A percentile compares a stretch with the other conserved stretches of the same genome.
Evolutionary conservation across 2,888 invertebrate species (phyloP).

Genomic region (Heliconius erato): DNA sequence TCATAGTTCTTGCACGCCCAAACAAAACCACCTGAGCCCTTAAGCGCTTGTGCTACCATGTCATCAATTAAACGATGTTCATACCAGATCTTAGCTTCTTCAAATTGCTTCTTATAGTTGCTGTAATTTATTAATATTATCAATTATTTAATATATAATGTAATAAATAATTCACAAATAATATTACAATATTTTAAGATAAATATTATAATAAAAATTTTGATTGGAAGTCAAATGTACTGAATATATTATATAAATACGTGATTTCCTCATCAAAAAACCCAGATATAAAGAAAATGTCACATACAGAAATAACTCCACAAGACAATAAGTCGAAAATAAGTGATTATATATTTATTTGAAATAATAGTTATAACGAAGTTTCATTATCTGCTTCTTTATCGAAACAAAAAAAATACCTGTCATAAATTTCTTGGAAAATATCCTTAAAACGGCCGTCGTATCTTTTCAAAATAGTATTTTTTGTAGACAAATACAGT

Average conservation of each 20-base stretch:
- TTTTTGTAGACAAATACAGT: conserved; percentile 95
- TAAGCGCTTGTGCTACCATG: conserved; percentile 95
- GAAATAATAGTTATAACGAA: background rate
- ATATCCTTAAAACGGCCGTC: conserved; percentile 97
- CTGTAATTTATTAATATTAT: conserved; percentile 65
- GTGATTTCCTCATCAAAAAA: too few species aligned
- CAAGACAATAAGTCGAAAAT: too few species aligned
- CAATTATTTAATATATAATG: background rate
- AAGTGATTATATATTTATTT: background rate
- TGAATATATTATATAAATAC: too few species aligned
- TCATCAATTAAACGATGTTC: conserved; percentile 96
- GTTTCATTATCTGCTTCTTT: background rate
- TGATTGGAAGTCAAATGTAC: too few species aligned
- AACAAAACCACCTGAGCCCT: conserved; percentile 94
- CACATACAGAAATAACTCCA: too few species aligned
- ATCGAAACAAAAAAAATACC: conserved; percentile 71
- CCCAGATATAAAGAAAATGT: too few species aligned
- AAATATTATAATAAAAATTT: background rate
- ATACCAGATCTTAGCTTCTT: conserved; percentile 93
- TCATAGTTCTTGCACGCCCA: conserved; percentile 98
- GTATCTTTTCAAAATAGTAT: conserved; percentile 95
- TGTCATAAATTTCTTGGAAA: conserved; percentile 94
- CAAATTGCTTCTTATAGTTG: conserved; percentile 90
- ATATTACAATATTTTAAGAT: background rate
- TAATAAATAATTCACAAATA: too few species aligned